Evolutionary conservation across 2,113 vertebrate species (phyloP).

Genomic region (Chamaea fasciata): DNA sequence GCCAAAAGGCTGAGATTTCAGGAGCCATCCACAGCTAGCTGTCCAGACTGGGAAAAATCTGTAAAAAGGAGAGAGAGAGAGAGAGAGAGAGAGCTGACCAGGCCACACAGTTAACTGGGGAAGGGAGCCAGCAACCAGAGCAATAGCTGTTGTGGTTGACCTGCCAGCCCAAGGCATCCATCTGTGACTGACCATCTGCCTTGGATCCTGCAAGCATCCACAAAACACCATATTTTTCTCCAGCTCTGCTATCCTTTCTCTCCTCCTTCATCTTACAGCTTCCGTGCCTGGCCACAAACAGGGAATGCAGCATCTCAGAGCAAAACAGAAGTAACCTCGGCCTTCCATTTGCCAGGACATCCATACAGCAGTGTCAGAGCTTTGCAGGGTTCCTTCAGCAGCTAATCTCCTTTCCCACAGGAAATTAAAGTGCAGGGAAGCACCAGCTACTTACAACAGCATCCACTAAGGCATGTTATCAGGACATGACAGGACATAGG

Average conservation of each 20-base stretch:
- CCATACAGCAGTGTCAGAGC: neutral
- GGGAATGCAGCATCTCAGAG: neutral
- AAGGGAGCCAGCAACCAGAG: conserved; percentile 26
- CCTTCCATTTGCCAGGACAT: neutral
- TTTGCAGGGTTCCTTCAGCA: neutral
- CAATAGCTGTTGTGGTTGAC: neutral
- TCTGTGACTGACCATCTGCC: conserved; percentile 61
- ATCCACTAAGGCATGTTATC: neutral
- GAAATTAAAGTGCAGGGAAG: neutral
- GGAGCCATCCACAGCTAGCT: neutral
- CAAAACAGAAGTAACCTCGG: neutral
- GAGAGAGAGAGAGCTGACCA: neutral
- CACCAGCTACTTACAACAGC: neutral
- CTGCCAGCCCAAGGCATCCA: conserved; percentile 42
- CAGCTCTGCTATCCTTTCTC: neutral
- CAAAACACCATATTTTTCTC: conserved; percentile 20
- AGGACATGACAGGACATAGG: neutral
- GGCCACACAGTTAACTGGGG: neutral
- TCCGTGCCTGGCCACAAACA: neutral
- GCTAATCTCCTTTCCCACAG: neutral
- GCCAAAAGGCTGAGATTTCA: neutral
- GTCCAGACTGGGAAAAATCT: neutral
- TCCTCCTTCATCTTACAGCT: neutral
- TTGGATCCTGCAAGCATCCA: conserved; percentile 28
- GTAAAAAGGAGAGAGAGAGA: neutral